Evolutionary conservation across 2,888 invertebrate species (phyloP), one percentile per base, ranked within the genome.

Genomic region (Scaptomyza polygonia): DNA sequence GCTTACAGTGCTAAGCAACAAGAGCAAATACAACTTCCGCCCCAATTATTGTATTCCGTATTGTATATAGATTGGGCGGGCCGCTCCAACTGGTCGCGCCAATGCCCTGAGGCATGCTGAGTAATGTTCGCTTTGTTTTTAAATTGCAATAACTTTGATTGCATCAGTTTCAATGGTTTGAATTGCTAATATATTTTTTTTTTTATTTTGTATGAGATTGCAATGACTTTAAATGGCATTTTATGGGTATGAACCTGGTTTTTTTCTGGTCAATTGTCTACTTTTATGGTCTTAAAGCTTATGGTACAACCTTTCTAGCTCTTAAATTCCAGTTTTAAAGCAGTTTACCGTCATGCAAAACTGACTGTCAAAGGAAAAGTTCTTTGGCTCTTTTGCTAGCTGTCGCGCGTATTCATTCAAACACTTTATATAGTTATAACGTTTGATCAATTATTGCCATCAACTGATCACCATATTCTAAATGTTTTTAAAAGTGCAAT

Each of bases 101-200:
- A 49, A 39, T 61, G 47, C 49, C 58, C 65, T 74, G n/a, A 8
- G 49, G 56, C 56, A 42, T 39, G 21, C 42, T 34, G 27, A 39
- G 52, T 45, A 53, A 48, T 44, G 43, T 45, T 49, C 36, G 45
- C 11, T 68, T 55, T 55, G 43, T 55, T 55, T 69, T 55, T 57
- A 45, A 62, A 36, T 44, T 65, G 67, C 63, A 71, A 73, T 79
- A 69, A 63, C 51, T 66, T 65, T 65, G 67, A 77, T 83, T 79
- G 72, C 69, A 45, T 40, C 49, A 51, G 43, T 42, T 62, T 56
- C 63, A 65, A 78, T 69, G 75, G 57, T 54, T 68, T 61, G 63
- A 67, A 67, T 63, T 47, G 44, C 43, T 58, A 83, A 72, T 76
- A 53, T 69, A 62, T 59, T 58, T 65, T 27, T 34, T 30, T 65